phyloP scores from a whole-genome alignment of 1,140 invertebrate species.

The Pteromalus puparum region DNA sequence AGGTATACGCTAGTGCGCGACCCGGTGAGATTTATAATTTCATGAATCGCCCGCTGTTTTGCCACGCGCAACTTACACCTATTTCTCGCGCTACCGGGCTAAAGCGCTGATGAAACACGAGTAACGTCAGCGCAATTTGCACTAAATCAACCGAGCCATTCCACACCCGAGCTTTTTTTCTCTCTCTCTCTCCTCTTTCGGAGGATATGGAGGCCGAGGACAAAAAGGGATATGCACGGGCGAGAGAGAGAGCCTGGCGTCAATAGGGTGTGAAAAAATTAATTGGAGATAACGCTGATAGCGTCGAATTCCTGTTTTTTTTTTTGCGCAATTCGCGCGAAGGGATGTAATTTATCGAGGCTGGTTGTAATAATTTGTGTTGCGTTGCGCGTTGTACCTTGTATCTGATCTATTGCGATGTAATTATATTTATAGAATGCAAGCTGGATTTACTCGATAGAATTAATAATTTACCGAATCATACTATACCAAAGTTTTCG shows the following conservation, averaged over 20 bases:
- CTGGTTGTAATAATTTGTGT: not conserved
- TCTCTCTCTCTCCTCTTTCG: not conserved
- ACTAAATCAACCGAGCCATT: slow-evolving; percentile 49
- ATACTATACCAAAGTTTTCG: too few species aligned
- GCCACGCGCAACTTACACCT: slow-evolving; percentile 32
- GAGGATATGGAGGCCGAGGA: not conserved
- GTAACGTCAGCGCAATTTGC: slow-evolving; percentile 49
- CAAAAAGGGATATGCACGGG: not conserved
- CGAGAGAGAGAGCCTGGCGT: not conserved
- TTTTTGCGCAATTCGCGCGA: not conserved
- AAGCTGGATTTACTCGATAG: too few species aligned
- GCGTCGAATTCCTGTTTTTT: not conserved
- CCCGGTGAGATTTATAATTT: slow-evolving; percentile 41
- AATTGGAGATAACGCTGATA: slow-evolving; percentile 44
- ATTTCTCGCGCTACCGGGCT: slow-evolving; percentile 19
- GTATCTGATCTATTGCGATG: too few species aligned
- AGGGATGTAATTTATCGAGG: not conserved
- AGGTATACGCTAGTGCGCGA: not conserved
- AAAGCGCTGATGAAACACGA: slow-evolving; percentile 49
- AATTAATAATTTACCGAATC: too few species aligned
- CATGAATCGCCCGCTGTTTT: slow-evolving; percentile 42
- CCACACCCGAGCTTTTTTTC: not conserved
- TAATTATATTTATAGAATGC: too few species aligned
- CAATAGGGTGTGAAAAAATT: slow-evolving; percentile 36
- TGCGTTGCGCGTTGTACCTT: not conserved